phyloP scores from a whole-genome alignment of 1,140 invertebrate species.

The Oncopodura yosiiana region DNA sequence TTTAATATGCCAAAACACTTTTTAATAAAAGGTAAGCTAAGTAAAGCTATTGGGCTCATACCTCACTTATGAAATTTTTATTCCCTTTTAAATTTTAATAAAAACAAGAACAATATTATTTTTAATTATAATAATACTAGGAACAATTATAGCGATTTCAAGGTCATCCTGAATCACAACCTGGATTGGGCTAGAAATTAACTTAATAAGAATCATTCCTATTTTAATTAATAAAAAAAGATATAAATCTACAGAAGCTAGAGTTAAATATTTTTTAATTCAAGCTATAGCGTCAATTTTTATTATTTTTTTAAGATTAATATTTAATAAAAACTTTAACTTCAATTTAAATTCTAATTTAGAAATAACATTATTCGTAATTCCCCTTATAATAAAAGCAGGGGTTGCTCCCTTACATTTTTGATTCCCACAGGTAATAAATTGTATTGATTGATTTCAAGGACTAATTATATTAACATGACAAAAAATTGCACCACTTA shows the following conservation, averaged over 20 bases:
- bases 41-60: conserved; percentile 36
- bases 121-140: conserved; percentile 10
- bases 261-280: conserved; percentile 31
- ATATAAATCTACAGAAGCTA: not conserved
- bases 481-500: conserved; percentile 31
- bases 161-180: conserved; percentile 7
- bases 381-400: conserved; percentile 15
- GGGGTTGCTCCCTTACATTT: conserved; percentile 26
- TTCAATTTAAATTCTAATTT: not conserved
- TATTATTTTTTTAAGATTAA: conserved; percentile 17
- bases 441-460: not conserved
- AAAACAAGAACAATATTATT: conserved; percentile 20
- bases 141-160: conserved; percentile 13
- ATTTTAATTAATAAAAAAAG: conserved; percentile 21
- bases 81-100: conserved; percentile 30
- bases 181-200: conserved; percentile 30
- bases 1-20: conserved; percentile 25
- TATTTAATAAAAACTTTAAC: not conserved
- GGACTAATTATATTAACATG: conserved; percentile 23
- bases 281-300: conserved; percentile 26
- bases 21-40: conserved; percentile 36
- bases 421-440: conserved; percentile 28
- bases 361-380: conserved; percentile 4
- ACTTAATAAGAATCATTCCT: conserved; percentile 31
- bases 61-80: conserved; percentile 26